Evolutionary conservation across 2,888 invertebrate genomes (phyloP).

Genomic region (Timema podura): DNA sequence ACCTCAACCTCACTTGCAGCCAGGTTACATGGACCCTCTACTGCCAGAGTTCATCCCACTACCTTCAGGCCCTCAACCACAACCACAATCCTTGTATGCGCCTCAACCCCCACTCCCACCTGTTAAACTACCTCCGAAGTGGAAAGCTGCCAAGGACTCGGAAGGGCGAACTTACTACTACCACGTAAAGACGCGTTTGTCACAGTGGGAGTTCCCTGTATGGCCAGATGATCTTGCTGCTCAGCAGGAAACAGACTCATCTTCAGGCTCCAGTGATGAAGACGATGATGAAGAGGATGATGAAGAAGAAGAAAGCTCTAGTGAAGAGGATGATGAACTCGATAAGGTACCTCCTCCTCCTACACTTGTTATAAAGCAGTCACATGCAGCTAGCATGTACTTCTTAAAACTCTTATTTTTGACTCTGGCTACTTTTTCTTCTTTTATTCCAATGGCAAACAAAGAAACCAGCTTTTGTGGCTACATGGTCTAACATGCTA

Average conservation of each 20-base stretch:
- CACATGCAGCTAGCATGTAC: too few species aligned
- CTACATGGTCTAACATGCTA: too few species aligned
- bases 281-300: slow-evolving; percentile 39
- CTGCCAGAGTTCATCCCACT: slow-evolving; percentile 31
- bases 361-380: too few species aligned
- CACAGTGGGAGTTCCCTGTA: slow-evolving; percentile 73
- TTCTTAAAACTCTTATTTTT: background rate
- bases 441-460: too few species aligned
- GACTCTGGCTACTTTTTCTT: background rate
- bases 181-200: slow-evolving; percentile 70
- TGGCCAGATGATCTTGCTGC: slow-evolving; percentile 39
- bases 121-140: slow-evolving; percentile 72
- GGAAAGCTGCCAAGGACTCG: slow-evolving; percentile 79
- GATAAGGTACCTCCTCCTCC: too few species aligned
- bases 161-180: slow-evolving; percentile 90
- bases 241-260: slow-evolving; percentile 27
- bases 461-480: too few species aligned
- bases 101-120: slow-evolving; percentile 38
- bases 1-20: slow-evolving; percentile 23
- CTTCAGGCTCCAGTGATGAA: slow-evolving; percentile 26
- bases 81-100: slow-evolving; percentile 21
- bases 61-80: slow-evolving; percentile 29
- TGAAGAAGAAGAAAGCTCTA: slow-evolving; percentile 35
- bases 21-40: slow-evolving; percentile 31
- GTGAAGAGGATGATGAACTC: slow-evolving; percentile 13